Evolutionary conservation across 2,888 invertebrate genomes (phyloP), one percentile per base, ranked within the genome.

Genomic region (Dryadula phaetusa): DNA sequence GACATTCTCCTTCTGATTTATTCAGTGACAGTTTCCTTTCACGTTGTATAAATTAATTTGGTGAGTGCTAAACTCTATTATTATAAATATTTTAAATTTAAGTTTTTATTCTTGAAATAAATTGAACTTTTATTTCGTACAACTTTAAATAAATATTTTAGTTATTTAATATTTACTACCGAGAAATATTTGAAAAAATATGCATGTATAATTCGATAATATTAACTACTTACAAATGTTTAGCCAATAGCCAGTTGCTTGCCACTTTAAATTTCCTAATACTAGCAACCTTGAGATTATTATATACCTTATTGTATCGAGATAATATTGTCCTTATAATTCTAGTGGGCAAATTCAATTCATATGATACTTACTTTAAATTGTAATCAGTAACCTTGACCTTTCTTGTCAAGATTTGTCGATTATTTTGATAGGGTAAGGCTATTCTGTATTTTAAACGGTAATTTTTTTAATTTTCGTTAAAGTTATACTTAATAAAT

Each of bases 341-440:
- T 52, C n/a, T 28, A 56, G 40, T 65, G 42, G 16, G 12, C 34
- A 20, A 46, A 47, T 62, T 20, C 61, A 61, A 54, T 58, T 32
- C 44, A 58, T 4, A 52, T 66, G 52, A 69, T 68, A 69, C 64
- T 69, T 40, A 72, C 72, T 71, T 69, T 72, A 69, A 69, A 71
- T 67, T 61, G 46, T 42, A 47, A 68, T 65, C 56, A 37, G 3
- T 1, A 56, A 58, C 72, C 73, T 70, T 70, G 73, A 72, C 72
- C 72, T 70, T 56, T 67, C 64, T 66, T 70, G 68, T 69, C 64
- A 22, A 54, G 63, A 66, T 67, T 37, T 8, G 12, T 22, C 40
- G 56, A 56, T 22, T 40, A 40, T 40, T 10, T 56, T 56, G 2
- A 40, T 22, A 25, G 8, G n/a, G 8, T 37, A 37, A 32, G 32